These are phyloP conservation scores for Drosophila aldrichi DNA, from an alignment of 2,888 invertebrate genomes.

Conservation along the genomic window DNA sequence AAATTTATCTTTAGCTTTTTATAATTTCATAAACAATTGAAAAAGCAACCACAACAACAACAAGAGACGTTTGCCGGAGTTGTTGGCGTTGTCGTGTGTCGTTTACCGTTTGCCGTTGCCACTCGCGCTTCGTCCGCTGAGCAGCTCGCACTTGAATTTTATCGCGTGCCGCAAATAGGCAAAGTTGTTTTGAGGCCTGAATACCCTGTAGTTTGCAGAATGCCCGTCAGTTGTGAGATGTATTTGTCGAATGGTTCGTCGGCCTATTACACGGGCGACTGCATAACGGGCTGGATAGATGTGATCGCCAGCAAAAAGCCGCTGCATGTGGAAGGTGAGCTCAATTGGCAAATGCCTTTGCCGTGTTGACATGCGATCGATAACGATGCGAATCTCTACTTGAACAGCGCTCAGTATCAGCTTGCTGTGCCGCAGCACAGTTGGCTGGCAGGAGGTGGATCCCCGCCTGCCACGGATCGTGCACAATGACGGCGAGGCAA, in stretches of 20 bases:
- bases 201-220: slow-evolving; percentile 42
- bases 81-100: slow-evolving; percentile 11
- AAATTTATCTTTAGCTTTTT: slow-evolving; percentile 53
- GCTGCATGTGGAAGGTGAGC: slow-evolving; percentile 64
- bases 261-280: slow-evolving; percentile 75
- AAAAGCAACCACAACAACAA: background rate
- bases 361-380: background rate
- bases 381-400: background rate
- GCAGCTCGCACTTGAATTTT: slow-evolving; percentile 33
- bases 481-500: slow-evolving; percentile 65
- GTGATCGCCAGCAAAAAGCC: slow-evolving; percentile 51
- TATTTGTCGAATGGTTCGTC: slow-evolving; percentile 63
- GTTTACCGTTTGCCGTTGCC: slow-evolving; percentile 16
- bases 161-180: slow-evolving; percentile 34
- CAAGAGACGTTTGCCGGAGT: slow-evolving; percentile 21
- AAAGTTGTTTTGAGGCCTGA: background rate
- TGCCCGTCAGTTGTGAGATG: slow-evolving; percentile 67
- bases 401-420: slow-evolving; percentile 56
- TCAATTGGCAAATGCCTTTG: slow-evolving; percentile 9
- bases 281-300: slow-evolving; percentile 57
- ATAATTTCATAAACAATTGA: slow-evolving; percentile 28
- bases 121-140: slow-evolving; percentile 33
- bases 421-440: slow-evolving; percentile 52
- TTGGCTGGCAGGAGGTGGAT: slow-evolving; percentile 58
- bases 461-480: slow-evolving; percentile 42